phyloP scores from a whole-genome alignment of 2,888 invertebrate species.

The Andrena marginata region DNA sequence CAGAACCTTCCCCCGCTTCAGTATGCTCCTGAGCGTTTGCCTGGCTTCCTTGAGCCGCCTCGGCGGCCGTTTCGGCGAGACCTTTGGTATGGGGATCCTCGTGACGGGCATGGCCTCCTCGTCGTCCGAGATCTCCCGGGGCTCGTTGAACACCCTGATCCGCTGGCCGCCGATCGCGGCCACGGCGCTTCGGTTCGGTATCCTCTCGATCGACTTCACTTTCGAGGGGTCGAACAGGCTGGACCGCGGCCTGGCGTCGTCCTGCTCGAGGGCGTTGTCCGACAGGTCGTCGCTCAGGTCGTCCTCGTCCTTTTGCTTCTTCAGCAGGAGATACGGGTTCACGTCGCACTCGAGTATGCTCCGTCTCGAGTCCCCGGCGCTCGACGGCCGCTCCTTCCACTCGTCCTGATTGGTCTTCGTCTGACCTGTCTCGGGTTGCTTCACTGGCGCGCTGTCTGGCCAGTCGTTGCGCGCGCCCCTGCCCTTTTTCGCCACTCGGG shows the following conservation, averaged over 20 bases:
- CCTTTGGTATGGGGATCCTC: slow-evolving; percentile 82
- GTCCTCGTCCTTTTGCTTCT: slow-evolving; percentile 85
- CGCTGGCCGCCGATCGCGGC: slow-evolving; percentile 90
- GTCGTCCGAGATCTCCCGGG: slow-evolving; percentile 81
- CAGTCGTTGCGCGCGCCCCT: slow-evolving; percentile 54
- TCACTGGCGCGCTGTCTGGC: slow-evolving; percentile 36
- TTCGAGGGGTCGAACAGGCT: slow-evolving; percentile 82
- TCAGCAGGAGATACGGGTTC: slow-evolving; percentile 93
- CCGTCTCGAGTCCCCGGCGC: slow-evolving; percentile 81
- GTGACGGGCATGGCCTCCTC: slow-evolving; percentile 68
- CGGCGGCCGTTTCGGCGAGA: slow-evolving; percentile 89
- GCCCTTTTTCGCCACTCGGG: slow-evolving; percentile 44
- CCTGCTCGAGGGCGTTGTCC: slow-evolving; percentile 81
- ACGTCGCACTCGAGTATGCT: slow-evolving; percentile 94
- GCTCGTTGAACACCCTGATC: slow-evolving; percentile 88
- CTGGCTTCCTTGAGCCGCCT: slow-evolving; percentile 86
- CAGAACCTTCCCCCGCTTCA: slow-evolving; percentile 76
- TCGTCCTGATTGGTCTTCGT: slow-evolving; percentile 43
- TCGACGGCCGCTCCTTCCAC: slow-evolving; percentile 50
- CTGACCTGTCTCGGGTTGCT: slow-evolving; percentile 22
- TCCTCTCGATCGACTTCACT: slow-evolving; percentile 83
- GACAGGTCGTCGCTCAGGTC: slow-evolving; percentile 84
- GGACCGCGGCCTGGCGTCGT: slow-evolving; percentile 66
- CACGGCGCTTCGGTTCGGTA: slow-evolving; percentile 79
- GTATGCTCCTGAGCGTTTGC: slow-evolving; percentile 79